A percentile compares a stretch with the other conserved stretches of the same genome.
Conservation (phyloP, 2,888 invertebrate genomes). For the Eupithecia tripunctaria region DNA sequence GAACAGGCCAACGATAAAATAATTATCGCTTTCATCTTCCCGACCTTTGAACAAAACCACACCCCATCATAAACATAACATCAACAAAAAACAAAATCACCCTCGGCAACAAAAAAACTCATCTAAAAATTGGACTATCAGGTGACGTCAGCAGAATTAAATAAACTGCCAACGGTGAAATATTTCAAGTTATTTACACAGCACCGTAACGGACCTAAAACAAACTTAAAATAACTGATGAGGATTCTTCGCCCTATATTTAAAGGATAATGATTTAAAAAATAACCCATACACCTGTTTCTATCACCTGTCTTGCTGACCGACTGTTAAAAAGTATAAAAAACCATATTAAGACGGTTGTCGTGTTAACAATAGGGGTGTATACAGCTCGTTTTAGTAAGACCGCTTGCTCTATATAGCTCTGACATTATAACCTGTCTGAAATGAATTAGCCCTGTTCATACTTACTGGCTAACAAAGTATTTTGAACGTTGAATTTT, state of each 20-base stretch:
- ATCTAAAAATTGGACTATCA: slow-evolving; percentile 67
- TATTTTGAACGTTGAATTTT: slow-evolving; percentile 6
- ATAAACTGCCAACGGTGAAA: slow-evolving; percentile 57
- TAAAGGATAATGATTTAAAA: slow-evolving; percentile 55
- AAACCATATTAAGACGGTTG: slow-evolving; percentile 57
- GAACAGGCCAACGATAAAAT: slow-evolving; percentile 78
- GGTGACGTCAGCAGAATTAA: slow-evolving; percentile 78
- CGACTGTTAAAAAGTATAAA: slow-evolving; percentile 61
- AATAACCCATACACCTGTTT: slow-evolving; percentile 68
- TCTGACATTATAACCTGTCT: slow-evolving; percentile 40
- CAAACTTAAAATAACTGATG: slow-evolving; percentile 74
- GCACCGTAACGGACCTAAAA: slow-evolving; percentile 78
- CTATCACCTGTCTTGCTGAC: slow-evolving; percentile 73
- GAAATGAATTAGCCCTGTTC: not conserved
- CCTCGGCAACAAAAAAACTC: slow-evolving; percentile 68
- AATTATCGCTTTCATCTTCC: slow-evolving; percentile 81
- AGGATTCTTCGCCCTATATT: slow-evolving; percentile 66
- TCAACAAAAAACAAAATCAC: slow-evolving; percentile 61
- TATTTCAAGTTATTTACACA: slow-evolving; percentile 66
- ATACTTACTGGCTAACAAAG: slow-evolving; percentile 8
- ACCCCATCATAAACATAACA: slow-evolving; percentile 50
- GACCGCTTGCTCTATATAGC: slow-evolving; percentile 32
- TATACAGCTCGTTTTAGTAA: slow-evolving; percentile 34
- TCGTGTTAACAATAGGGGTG: slow-evolving; percentile 60
- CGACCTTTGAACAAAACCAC: slow-evolving; percentile 44